Base-by-base conservation (phyloP, 2,888 invertebrate genomes). In the Pycnomerus fuliginosus region DNA sequence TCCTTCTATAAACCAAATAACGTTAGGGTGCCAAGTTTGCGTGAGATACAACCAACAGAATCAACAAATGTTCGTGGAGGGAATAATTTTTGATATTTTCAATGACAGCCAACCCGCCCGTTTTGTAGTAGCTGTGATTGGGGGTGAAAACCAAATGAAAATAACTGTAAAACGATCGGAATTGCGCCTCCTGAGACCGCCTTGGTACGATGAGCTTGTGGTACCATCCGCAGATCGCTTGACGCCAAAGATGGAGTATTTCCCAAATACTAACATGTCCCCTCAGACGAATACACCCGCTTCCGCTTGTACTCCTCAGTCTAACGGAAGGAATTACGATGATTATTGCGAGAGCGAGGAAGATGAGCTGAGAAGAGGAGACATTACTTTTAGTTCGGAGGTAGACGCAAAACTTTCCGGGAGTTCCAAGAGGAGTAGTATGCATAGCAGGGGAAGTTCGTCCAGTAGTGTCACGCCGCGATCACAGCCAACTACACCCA, bases 141-240 rank as follows among this genome's bases (percentile, higher is more conserved):
- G 74, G 25, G n/a, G n/a, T n/a, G 74, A 74, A 55, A 72, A 73
- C 50, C 72, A 73, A 39, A 69, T 69, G 49, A 76, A 76, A 63
- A 79, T 82, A 54, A 82, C 86, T 61, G 90, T 94, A 50, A 87
- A 90, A 65, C 80, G 97, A 22, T 92, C 96, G 2, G 93, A 95
- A 69, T 76, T 98, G 45, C 81, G 98, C 14, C 79, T 98, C 15
- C 76, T 96, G 54, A 83, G 88, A 65, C 94, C 96, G 10, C 98
- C 97, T 0, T 98, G 98, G 97, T 90, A 88, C 75, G 98, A 97
- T 63, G 97, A 98, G 73, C 72, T 97, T 44, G 50, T 68, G 12
- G 64, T 65, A 37, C 56, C 58, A 23, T 25, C 42, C 7, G 29
- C 38, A 44, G 43, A 43, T 2, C n/a, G 34, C 8, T 25, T 48